These are phyloP conservation scores for Boloria selene DNA, from an alignment of 2,888 invertebrate species.

Conservation along the genomic window DNA sequence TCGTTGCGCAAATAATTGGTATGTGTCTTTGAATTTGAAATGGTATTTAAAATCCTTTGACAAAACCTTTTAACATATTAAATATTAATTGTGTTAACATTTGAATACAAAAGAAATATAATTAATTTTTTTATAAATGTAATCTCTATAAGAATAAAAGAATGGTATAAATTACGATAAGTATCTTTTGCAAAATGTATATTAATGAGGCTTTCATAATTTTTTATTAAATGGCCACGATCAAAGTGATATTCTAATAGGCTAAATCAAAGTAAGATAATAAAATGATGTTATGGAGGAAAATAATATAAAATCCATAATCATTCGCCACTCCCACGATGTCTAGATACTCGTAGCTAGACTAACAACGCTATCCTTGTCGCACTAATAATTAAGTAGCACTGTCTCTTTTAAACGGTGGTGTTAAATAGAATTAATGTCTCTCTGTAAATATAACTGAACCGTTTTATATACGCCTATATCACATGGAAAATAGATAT, in stretches of 20 bases:
- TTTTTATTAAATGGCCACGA: not conserved
- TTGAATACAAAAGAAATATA: too few relatives aligned
- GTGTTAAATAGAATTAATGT: slow-evolving; percentile 32
- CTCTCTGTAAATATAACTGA: not conserved
- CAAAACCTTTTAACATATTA: too few relatives aligned
- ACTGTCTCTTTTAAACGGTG: slow-evolving; percentile 27
- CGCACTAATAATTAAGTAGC: slow-evolving; percentile 11
- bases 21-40: too few relatives aligned
- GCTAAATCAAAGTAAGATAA: slow-evolving; percentile 6
- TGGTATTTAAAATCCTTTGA: too few relatives aligned
- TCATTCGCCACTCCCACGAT: slow-evolving; percentile 30
- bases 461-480: not conserved
- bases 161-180: too few relatives aligned
- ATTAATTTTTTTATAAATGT: too few relatives aligned
- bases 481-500: not conserved
- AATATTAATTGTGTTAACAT: too few relatives aligned
- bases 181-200: too few relatives aligned
- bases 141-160: too few relatives aligned
- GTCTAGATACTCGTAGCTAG: slow-evolving; percentile 33
- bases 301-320: slow-evolving; percentile 38
- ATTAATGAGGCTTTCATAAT: not conserved
- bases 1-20: too few relatives aligned
- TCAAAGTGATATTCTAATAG: slow-evolving; percentile 1
- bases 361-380: slow-evolving; percentile 25
- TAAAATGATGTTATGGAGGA: slow-evolving; percentile 19